phyloP scores from a whole-genome alignment of 1,140 invertebrate genomes.

The Drosophila orena region DNA sequence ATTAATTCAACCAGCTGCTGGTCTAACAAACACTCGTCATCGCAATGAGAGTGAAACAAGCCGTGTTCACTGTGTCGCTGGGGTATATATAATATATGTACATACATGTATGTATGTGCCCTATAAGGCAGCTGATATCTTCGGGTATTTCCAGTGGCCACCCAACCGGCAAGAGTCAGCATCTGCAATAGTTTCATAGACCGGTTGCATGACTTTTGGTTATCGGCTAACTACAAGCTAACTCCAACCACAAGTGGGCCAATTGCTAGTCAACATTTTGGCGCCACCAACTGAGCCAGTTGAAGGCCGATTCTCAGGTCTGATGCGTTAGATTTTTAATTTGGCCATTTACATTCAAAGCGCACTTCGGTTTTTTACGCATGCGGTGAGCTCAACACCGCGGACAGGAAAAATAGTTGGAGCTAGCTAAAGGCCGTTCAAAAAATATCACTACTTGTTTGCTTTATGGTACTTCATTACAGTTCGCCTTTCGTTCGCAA shows the following conservation, averaged over 20 bases:
- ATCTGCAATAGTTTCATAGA: slow-evolving; percentile 41
- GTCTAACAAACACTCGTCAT: slow-evolving; percentile 22
- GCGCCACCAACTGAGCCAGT: slow-evolving; percentile 30
- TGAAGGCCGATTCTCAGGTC: slow-evolving; percentile 59
- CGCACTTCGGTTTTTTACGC: slow-evolving; percentile 17
- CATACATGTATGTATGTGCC: slow-evolving; percentile 10
- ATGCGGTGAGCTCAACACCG: slow-evolving; percentile 25
- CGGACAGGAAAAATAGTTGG: neutral
- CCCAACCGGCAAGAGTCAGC: slow-evolving; percentile 47
- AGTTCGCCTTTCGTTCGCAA: too few species aligned
- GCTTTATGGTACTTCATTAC: too few species aligned
- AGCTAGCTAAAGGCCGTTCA: slow-evolving; percentile 11
- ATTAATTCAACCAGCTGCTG: slow-evolving; percentile 40
- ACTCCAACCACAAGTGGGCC: slow-evolving; percentile 54
- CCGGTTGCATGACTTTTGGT: slow-evolving; percentile 60
- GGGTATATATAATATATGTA: slow-evolving; percentile 26
- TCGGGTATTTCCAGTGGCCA: slow-evolving; percentile 46
- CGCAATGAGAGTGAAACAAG: slow-evolving; percentile 4
- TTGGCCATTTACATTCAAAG: slow-evolving; percentile 51
- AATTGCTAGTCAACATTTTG: slow-evolving; percentile 31
- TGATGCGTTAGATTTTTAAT: slow-evolving; percentile 48
- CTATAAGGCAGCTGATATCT: slow-evolving; percentile 37
- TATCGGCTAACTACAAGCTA: slow-evolving; percentile 24
- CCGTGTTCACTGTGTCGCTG: slow-evolving; percentile 56
- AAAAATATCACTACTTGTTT: too few species aligned